Evolutionary conservation across 2,113 vertebrate genomes (phyloP).

Genomic region (Actenoides hombroni): DNA sequence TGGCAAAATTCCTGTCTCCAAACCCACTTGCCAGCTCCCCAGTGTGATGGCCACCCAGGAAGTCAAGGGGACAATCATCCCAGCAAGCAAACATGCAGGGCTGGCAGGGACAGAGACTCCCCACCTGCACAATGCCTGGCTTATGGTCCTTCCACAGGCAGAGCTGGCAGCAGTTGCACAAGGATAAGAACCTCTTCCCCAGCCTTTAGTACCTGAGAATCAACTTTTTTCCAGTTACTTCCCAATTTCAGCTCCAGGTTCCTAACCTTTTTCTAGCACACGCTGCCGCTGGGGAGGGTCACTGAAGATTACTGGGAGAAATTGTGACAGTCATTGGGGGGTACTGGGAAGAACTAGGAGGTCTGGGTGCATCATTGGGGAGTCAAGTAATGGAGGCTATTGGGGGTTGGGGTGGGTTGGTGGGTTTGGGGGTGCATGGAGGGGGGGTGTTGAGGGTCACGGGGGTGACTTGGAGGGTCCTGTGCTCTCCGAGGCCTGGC

Average conservation of each 20-base stretch:
- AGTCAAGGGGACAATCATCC: background rate
- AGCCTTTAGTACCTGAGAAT: background rate
- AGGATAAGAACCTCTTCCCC: background rate
- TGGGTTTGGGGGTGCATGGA: too few relatives aligned
- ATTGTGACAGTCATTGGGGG: too few relatives aligned
- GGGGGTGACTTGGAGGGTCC: too few relatives aligned
- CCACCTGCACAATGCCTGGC: fast-evolving
- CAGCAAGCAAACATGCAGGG: background rate
- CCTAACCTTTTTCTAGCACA: background rate
- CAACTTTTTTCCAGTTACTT: background rate
- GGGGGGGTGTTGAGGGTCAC: too few relatives aligned
- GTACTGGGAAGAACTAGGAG: too few relatives aligned
- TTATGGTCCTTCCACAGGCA: background rate
- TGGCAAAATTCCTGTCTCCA: background rate
- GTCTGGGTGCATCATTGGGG: too few relatives aligned
- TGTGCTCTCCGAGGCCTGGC: too few relatives aligned
- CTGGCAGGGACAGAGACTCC: background rate
- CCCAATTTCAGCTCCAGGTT: background rate
- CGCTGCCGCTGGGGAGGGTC: too few relatives aligned
- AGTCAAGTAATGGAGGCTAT: too few relatives aligned
- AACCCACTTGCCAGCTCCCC: background rate
- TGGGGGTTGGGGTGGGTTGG: too few relatives aligned
- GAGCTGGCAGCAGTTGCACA: background rate
- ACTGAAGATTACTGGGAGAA: too few relatives aligned
- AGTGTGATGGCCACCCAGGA: background rate